A percentile compares a stretch with the other conserved stretches of the same genome.
Conservation (phyloP, 2,113 vertebrate genomes). For the Hippocampus guttulatus region DNA sequence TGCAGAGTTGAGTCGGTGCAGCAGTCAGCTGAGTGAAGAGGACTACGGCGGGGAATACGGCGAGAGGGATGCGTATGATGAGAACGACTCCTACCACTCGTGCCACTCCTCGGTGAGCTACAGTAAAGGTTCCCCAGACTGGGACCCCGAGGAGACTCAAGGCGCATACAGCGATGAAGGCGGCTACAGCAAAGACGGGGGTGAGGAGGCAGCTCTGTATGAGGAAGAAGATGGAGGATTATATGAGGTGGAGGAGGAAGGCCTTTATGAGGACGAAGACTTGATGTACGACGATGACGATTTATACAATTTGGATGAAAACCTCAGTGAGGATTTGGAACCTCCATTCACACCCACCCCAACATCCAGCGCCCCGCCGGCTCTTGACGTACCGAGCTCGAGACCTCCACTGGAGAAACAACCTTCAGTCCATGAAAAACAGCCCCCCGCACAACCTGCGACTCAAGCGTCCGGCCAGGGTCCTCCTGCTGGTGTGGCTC, state of each 20-base stretch:
- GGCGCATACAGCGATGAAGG: slow-evolving; percentile 81
- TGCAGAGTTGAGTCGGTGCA: slow-evolving; percentile 89
- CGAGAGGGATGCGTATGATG: slow-evolving; percentile 86
- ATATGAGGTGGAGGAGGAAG: slow-evolving; percentile 65
- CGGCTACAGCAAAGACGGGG: slow-evolving; percentile 82
- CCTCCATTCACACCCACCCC: slow-evolving; percentile 71
- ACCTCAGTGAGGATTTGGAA: slow-evolving; percentile 70
- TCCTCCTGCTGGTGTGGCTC: slow-evolving; percentile 29
- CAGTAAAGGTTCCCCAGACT: slow-evolving; percentile 86
- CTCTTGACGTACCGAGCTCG: slow-evolving; percentile 40
- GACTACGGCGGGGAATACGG: slow-evolving; percentile 78
- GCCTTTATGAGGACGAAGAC: slow-evolving; percentile 73
- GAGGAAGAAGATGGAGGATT: slow-evolving; percentile 74
- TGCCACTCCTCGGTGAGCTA: slow-evolving; percentile 97
- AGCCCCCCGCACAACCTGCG: slow-evolving; percentile 42
- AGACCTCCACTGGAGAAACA: slow-evolving; percentile 76
- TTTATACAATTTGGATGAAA: slow-evolving; percentile 66
- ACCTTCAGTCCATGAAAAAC: slow-evolving; percentile 69
- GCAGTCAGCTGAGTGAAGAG: slow-evolving; percentile 93
- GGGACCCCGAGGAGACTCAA: slow-evolving; percentile 85
- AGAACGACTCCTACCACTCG: slow-evolving; percentile 95
- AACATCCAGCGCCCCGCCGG: slow-evolving; percentile 47
- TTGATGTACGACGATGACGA: slow-evolving; percentile 72
- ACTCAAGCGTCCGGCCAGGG: slow-evolving; percentile 53
- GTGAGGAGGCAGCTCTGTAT: slow-evolving; percentile 76